Conservation (phyloP, 2,888 invertebrate genomes). For the Tineola bisselliella region DNA sequence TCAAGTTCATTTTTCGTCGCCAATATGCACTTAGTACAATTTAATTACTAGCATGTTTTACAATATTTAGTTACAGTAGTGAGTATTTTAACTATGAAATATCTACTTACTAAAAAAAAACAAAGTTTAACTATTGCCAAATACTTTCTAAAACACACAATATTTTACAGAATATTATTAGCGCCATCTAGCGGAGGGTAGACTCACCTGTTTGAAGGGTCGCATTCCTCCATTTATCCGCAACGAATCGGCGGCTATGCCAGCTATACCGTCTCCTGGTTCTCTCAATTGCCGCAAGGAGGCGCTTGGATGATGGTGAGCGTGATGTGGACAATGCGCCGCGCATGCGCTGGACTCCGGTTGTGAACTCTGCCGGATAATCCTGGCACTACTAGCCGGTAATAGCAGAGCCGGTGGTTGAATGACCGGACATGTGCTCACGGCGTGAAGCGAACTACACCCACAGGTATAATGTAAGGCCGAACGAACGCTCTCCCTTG, state of each 20-base stretch:
- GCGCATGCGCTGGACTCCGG: slow-evolving; percentile 79
- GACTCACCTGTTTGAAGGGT: slow-evolving; percentile 91
- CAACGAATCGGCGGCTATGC: slow-evolving; percentile 95
- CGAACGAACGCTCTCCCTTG: slow-evolving; percentile 82
- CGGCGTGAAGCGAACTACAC: slow-evolving; percentile 60
- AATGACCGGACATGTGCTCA: slow-evolving; percentile 73
- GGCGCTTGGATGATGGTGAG: slow-evolving; percentile 80
- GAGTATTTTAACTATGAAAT: no score
- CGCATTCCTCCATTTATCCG: slow-evolving; percentile 96
- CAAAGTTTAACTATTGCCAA: background rate
- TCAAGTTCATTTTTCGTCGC: no score
- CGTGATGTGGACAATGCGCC: slow-evolving; percentile 71
- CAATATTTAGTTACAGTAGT: no score
- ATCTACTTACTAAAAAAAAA: background rate
- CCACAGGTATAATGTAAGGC: slow-evolving; percentile 74
- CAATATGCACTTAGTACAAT: no score
- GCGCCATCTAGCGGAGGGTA: slow-evolving; percentile 43
- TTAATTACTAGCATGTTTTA: no score
- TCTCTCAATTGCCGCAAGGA: slow-evolving; percentile 87
- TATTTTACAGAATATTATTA: slow-evolving; percentile 20
- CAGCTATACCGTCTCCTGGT: slow-evolving; percentile 88
- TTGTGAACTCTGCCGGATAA: slow-evolving; percentile 89
- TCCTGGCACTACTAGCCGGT: slow-evolving; percentile 78
- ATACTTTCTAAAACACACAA: background rate
- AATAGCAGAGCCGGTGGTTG: slow-evolving; percentile 78